These are phyloP conservation scores for Hemithea aestivaria DNA, from an alignment of 2,888 invertebrate genomes.

Conservation along the genomic window DNA sequence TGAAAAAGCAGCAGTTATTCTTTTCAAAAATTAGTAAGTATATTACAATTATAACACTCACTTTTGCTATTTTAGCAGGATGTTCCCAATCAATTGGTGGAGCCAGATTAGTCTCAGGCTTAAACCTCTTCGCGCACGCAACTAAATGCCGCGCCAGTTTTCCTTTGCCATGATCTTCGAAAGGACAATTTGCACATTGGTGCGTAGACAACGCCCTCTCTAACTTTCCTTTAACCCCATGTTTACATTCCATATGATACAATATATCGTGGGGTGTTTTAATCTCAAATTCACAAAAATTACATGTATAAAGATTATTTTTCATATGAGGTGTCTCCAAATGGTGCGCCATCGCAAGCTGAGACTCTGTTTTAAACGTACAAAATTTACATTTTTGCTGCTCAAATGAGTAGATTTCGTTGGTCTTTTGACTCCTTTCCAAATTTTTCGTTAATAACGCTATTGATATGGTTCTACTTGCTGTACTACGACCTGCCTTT, in stretches of 20 bases:
- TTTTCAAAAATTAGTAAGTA: neutral
- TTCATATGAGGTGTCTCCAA: conserved; percentile 95
- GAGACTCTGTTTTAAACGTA: conserved; percentile 93
- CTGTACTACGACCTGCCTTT: conserved; percentile 80
- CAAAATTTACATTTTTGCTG: conserved; percentile 93
- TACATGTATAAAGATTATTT: conserved; percentile 91
- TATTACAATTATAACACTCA: conserved; percentile 38
- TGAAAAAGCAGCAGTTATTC: too few species aligned
- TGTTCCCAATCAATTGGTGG: conserved; percentile 96
- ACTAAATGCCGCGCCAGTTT: conserved; percentile 92
- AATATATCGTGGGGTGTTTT: conserved; percentile 92
- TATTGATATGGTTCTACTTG: conserved; percentile 87
- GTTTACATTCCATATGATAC: conserved; percentile 94
- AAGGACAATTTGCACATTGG: conserved; percentile 95
- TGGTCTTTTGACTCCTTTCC: conserved; percentile 91
- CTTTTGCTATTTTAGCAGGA: conserved; percentile 93
- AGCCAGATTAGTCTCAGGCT: conserved; percentile 90
- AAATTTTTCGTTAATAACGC: conserved; percentile 90
- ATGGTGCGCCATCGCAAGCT: conserved; percentile 90
- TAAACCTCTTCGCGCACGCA: conserved; percentile 93
- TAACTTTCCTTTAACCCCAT: conserved; percentile 89
- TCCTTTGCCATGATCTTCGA: conserved; percentile 95
- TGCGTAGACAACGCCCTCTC: conserved; percentile 92
- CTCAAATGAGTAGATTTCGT: conserved; percentile 86
- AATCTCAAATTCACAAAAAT: conserved; percentile 89